Evolutionary conservation across 1,140 invertebrate genomes (phyloP), one percentile per base, ranked within the genome.

Genomic region (Metaphire vulgaris): DNA sequence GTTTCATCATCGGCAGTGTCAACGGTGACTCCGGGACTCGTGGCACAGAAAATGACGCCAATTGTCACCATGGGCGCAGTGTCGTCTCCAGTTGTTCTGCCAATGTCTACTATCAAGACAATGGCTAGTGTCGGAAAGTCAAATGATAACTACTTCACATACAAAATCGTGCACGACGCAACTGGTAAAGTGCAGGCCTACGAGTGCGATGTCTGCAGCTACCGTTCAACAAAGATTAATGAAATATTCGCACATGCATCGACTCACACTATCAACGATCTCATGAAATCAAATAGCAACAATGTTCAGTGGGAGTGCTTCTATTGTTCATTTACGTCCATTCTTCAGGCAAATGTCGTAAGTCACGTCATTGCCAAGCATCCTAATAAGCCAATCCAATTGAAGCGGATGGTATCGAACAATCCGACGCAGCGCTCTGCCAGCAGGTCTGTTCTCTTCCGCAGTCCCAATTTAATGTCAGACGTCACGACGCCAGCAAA

Each of bases 231-330:
- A 26, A 64, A 74, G 30, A 33, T 74, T 28, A 56, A 74, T 16
- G 41, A 34, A 34, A 74, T 74, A 28, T 74, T 41, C 1, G 72
- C 29, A 2, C 72, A 74, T 65, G 72, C 72, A 1, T 56, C 72
- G 26, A 56, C 33, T 30, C 72, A 74, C 34, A 65, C 2, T 1
- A 34, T 74, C 2, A 64, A 26, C 14, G 72, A 64, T 56, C 41
- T 56, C 6, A 56, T 56, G 41, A 56, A 56, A 21, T 56, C 41
- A 6, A 56, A 56, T 21, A 56, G 21, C 21, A 21, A 2, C 15
- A 68, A 75, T 32, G 31, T 69, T 2, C 29, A 65, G 33, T 76
- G 75, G 75, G 69, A 69, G 34, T 76, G 75, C 30, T 72, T 72
- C 41, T 76, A 76, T 30, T 76, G 75, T 31, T 32, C 30, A 1